Evolutionary conservation across 1,140 invertebrate species (phyloP), one percentile per base, ranked within the genome.

Genomic region (Orchestia grillus): DNA sequence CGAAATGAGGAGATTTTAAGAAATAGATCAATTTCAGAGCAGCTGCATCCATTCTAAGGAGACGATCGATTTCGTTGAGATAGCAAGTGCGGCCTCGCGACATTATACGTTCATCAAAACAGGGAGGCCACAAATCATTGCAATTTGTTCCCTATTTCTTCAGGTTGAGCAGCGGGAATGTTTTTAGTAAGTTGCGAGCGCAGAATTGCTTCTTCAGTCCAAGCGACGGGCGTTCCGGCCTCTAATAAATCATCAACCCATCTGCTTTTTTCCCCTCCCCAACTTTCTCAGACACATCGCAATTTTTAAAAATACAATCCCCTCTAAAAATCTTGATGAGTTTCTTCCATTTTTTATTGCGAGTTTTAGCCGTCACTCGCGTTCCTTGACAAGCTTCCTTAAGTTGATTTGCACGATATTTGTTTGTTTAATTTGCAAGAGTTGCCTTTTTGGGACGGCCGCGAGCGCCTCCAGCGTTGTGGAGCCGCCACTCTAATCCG

Each of bases 381-480:
- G 92, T 94, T 94, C 92, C 92, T 94, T 94, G 92, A 94, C 92
- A 94, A 94, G 92, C 92, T 94, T 94, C 92, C 92, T 44, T 94
- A 94, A 94, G 92, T 94, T 94, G 92, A 94, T 94, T 94, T 94
- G 92, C 92, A 45, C 92, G 92, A 94, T 94, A 94, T 94, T 94
- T 94, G 92, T 94, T 94, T 94, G 92, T 94, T 94, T 45, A 94
- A 94, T 94, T 94, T 94, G 92, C 92, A 94, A 94, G 92, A 94
- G 92, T 94, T 94, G 43, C 44, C 92, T 94, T 94, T 94, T 45
- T 45, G 43, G 43, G 40, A 36, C 92, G 43, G 92, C 44, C 6
- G 44, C 43, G 92, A 42, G 41, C 41, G 44, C 88, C 88, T 42
- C 88, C 88, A 44, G 44, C 92, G 92, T 94, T 94, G 43, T 44